These are phyloP conservation scores for Rhagologus leucostigma DNA, from an alignment of 2,113 vertebrate genomes.

Conservation along the genomic window DNA sequence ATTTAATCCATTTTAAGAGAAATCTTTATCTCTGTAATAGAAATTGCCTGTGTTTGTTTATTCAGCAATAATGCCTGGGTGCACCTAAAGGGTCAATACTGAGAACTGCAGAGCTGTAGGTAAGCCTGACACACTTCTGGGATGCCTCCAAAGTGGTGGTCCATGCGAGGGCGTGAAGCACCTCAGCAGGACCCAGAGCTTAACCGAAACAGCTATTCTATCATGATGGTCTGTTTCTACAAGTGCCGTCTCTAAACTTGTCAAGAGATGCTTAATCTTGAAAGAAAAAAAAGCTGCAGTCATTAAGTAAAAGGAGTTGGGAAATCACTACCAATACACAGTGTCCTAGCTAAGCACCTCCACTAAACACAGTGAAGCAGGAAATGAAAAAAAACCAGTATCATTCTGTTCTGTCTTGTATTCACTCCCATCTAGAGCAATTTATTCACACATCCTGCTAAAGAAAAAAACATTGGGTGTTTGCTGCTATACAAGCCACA, in stretches of 20 bases:
- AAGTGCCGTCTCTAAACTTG: not conserved
- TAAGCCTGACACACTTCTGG: not conserved
- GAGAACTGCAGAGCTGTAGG: not conserved
- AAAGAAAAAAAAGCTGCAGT: not conserved
- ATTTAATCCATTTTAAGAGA: not conserved
- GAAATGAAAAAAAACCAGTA: accelerated
- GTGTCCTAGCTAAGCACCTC: not conserved
- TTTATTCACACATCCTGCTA: not conserved
- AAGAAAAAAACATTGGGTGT: not conserved
- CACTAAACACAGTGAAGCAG: not conserved
- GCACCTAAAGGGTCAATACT: not conserved
- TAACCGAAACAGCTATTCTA: not conserved
- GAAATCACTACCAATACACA: not conserved
- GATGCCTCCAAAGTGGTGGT: not conserved
- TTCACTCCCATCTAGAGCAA: not conserved
- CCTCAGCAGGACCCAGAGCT: not conserved
- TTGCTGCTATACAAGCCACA: not conserved
- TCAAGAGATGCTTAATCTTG: not conserved
- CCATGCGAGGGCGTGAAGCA: not conserved
- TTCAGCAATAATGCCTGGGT: not conserved
- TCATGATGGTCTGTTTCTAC: not conserved
- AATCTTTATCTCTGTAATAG: not conserved
- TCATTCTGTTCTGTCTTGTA: not conserved
- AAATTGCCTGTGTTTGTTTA: not conserved
- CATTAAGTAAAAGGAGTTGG: not conserved